Percentiles rank a stretch among this genome's conserved stretches.
Evolutionary conservation across 2,113 vertebrate species (phyloP).

Genomic region (Salvelinus namaycush): DNA sequence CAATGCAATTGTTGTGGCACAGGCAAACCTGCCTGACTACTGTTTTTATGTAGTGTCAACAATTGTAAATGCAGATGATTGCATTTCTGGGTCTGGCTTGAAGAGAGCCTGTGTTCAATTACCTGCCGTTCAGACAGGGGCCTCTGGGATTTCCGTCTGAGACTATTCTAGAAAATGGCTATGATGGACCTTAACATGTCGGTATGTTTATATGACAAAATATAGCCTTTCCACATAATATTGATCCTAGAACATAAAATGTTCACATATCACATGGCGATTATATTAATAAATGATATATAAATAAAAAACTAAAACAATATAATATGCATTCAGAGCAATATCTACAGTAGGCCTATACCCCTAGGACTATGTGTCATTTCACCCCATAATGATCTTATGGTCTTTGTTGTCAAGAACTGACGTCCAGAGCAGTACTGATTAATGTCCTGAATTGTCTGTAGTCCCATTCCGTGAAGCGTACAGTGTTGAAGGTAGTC

Average conservation of each 20-base stretch:
- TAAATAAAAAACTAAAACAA: background rate
- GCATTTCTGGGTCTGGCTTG: background rate
- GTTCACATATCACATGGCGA: background rate
- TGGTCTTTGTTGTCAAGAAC: background rate
- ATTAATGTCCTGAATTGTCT: background rate
- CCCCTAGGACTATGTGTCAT: background rate
- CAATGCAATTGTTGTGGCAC: slow-evolving; percentile 4
- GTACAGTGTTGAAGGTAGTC: background rate
- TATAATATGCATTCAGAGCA: background rate
- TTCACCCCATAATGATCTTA: background rate
- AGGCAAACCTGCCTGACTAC: slow-evolving; percentile 59
- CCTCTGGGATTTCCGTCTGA: background rate
- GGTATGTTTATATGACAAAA: too few species aligned
- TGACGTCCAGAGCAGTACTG: background rate
- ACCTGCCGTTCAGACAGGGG: background rate
- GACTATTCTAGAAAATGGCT: background rate
- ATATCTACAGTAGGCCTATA: background rate
- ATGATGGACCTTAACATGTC: background rate
- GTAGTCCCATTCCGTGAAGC: background rate
- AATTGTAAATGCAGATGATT: slow-evolving; percentile 18
- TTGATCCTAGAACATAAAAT: background rate
- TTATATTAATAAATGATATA: background rate
- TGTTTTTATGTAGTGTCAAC: slow-evolving; percentile 8
- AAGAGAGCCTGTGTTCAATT: background rate
- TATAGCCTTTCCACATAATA: too few species aligned